Evolutionary conservation across 1,140 invertebrate genomes (phyloP), one percentile per base, ranked within the genome.

Genomic region (Apolygus lucorum): DNA sequence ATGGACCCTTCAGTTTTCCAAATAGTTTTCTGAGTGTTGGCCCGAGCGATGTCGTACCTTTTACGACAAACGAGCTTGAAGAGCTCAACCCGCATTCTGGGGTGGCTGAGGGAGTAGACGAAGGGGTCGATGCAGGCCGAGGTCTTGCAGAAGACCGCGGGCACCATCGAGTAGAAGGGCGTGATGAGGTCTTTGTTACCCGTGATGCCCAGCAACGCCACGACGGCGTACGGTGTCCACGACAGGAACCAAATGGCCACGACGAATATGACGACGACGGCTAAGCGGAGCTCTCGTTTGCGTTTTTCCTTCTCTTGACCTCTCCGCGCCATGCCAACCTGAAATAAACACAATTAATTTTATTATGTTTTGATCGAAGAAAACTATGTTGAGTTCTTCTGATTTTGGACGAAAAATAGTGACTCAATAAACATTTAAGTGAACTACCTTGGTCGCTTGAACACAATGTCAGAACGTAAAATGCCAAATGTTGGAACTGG

Each of bases 91-190:
- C 84, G 81, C 76, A 88, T 88, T 74, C 85, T 83, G 0, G 87
- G 87, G 79, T 90, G 87, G 0, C 85, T 86, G 62, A 88, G 82
- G 1, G 87, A 86, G 74, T 91, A 91, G 65, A 90, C 79, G 74
- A 87, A 90, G 1, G 89, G 89, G 78, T 91, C 87, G 34, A 90
- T 81, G 73, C 87, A 88, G 64, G 87, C 86, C 0, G 88, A 86
- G 0, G 84, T 83, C 76, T 91, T 91, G 77, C 87, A 88, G 76
- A 89, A 88, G 21, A 90, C 78, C 0, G 89, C 89, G 0, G 89
- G 89, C 14, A 90, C 80, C 87, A 90, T 89, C 0, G 88, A 90
- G 0, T 80, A 76, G 17, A 86, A 72, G 0, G 89, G 89, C 0
- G 86, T 85, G 14, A 91, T 82, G 2, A 84, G 74, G 27, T 86